A percentile compares a stretch with the other conserved stretches of the same genome.
These are phyloP conservation scores for Paracanthobrama guichenoti DNA, from an alignment of 2,113 vertebrate genomes.

Conservation along the genomic window DNA sequence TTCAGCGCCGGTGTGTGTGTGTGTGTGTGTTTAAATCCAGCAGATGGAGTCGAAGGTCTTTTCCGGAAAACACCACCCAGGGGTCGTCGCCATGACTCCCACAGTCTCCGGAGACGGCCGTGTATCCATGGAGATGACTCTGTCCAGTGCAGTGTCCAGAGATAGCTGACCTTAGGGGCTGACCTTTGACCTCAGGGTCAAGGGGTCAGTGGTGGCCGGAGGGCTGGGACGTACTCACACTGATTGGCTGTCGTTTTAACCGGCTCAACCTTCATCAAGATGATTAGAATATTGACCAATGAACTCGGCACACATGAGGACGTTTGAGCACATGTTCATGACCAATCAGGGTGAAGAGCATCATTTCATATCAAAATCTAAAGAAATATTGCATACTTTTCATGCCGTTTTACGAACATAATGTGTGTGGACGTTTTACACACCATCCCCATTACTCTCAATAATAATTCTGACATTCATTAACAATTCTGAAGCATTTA, in stretches of 20 bases:
- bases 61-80: neutral
- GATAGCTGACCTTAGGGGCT: conserved; percentile 66
- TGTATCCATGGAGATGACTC: conserved; percentile 57
- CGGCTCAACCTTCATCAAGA: conserved; percentile 71
- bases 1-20: neutral
- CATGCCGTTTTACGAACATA: too few relatives aligned
- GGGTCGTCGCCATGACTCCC: conserved; percentile 49
- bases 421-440: too few relatives aligned
- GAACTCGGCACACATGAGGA: neutral
- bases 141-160: conserved; percentile 57
- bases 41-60: conserved; percentile 47
- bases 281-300: conserved; percentile 75
- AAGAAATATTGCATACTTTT: too few relatives aligned
- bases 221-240: conserved; percentile 70
- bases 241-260: conserved; percentile 78
- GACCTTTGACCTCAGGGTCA: conserved; percentile 69
- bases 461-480: too few relatives aligned
- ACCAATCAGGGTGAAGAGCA: too few relatives aligned
- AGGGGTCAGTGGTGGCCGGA: conserved; percentile 69
- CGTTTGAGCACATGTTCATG: too few relatives aligned
- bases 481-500: too few relatives aligned
- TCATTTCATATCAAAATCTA: too few relatives aligned
- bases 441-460: too few relatives aligned
- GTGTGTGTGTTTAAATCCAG: conserved; percentile 17
- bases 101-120: conserved; percentile 40